phyloP scores from a whole-genome alignment of 2,888 invertebrate species.

The Drosophila prostipennis region DNA sequence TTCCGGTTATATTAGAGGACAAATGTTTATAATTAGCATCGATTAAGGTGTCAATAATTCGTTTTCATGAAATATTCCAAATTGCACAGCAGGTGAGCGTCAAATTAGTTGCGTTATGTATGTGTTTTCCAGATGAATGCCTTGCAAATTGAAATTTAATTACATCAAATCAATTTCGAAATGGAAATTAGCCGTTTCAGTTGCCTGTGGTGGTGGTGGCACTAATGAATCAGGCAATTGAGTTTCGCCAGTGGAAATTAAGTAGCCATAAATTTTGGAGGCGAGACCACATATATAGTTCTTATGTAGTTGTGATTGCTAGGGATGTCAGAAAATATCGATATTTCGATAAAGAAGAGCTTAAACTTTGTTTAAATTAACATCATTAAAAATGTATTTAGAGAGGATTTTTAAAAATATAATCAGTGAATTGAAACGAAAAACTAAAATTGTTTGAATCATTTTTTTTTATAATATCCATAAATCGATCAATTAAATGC shows the following conservation, averaged over 20 bases:
- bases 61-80: constrained; percentile 34
- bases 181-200: constrained; percentile 29
- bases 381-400: no score
- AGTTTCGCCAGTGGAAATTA: constrained; percentile 21
- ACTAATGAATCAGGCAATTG: constrained; percentile 40
- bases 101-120: constrained; percentile 40
- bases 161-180: constrained; percentile 41
- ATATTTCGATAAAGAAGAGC: no score
- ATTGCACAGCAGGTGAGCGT: constrained; percentile 2
- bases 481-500: no score
- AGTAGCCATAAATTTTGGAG: constrained; percentile 11
- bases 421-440: no score
- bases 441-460: no score
- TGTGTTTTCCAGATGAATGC: constrained; percentile 44
- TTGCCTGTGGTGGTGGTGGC: constrained; percentile 1
- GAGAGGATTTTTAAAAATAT: no score
- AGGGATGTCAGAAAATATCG: no score
- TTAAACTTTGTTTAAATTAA: no score
- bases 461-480: no score
- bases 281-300: neutral
- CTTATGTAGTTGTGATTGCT: no score
- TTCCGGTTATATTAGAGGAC: constrained; percentile 19
- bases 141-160: constrained; percentile 48
- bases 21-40: constrained; percentile 45
- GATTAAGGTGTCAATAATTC: constrained; percentile 42